phyloP scores from a whole-genome alignment of 2,888 invertebrate species.

The Aricia artaxerxes region DNA sequence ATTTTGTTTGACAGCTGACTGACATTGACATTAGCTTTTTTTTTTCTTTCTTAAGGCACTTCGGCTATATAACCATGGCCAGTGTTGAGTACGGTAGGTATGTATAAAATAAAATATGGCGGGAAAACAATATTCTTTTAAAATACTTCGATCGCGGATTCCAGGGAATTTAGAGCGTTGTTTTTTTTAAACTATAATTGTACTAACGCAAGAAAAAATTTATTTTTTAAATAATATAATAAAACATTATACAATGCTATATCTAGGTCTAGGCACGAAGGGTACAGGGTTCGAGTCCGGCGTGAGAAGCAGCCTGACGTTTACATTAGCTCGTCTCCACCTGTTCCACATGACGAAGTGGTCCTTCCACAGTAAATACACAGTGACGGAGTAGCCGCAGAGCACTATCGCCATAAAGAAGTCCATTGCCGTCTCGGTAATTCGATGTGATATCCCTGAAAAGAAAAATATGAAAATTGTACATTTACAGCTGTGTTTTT shows the following conservation, averaged over 20 bases:
- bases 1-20: not conserved
- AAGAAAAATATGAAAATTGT: slow-evolving; percentile 13
- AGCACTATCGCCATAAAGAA: slow-evolving; percentile 83
- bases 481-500: too few species aligned
- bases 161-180: too few species aligned
- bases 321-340: slow-evolving; percentile 84
- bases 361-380: slow-evolving; percentile 83
- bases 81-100: too few species aligned
- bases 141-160: too few species aligned
- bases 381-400: slow-evolving; percentile 82
- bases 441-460: slow-evolving; percentile 76
- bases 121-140: too few species aligned
- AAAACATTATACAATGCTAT: slow-evolving; percentile 58
- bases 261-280: slow-evolving; percentile 66
- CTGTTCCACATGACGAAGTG: slow-evolving; percentile 85
- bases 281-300: slow-evolving; percentile 74
- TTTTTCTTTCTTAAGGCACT: too few species aligned
- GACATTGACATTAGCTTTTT: too few species aligned
- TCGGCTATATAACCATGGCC: too few species aligned
- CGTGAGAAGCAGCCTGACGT: slow-evolving; percentile 80
- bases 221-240: not conserved
- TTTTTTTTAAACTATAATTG: too few species aligned
- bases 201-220: too few species aligned
- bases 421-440: slow-evolving; percentile 82
- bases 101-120: too few species aligned